A percentile compares a stretch with the other conserved stretches of the same genome.
These are phyloP conservation scores for Laspeyria flexula DNA, from an alignment of 2,888 invertebrate genomes.

Conservation along the genomic window DNA sequence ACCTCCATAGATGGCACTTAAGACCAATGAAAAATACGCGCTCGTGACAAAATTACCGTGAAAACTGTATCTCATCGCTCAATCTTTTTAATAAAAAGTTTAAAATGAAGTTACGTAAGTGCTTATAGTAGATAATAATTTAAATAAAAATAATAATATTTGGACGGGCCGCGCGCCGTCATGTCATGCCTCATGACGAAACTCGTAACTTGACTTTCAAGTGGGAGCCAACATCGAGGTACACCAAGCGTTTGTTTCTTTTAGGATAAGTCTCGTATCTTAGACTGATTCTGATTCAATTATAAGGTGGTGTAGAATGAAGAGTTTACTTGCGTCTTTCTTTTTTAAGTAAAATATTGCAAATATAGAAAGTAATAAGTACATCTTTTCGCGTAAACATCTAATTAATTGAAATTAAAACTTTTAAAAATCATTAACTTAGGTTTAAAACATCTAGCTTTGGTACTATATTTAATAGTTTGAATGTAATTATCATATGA, in stretches of 20 bases:
- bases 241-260: conserved; percentile 34
- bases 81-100: conserved; percentile 1
- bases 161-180: conserved; percentile 62
- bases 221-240: conserved; percentile 45
- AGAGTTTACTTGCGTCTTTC: too few species aligned
- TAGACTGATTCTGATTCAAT: neutral
- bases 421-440: too few species aligned
- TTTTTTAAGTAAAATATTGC: too few species aligned
- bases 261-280: neutral
- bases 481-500: too few species aligned
- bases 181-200: conserved; percentile 50
- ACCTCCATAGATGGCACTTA: too few species aligned
- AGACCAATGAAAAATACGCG: neutral
- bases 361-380: too few species aligned
- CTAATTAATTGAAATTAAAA: too few species aligned
- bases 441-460: too few species aligned
- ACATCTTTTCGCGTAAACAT: too few species aligned
- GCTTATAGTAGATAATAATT: conserved; percentile 47
- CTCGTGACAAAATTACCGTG: neutral
- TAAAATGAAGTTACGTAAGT: conserved; percentile 5
- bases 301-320: neutral
- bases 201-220: conserved; percentile 64
- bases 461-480: too few species aligned
- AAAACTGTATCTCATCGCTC: neutral
- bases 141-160: conserved; percentile 62